Base-by-base conservation (phyloP, 2,113 vertebrate genomes). In the Notothenia coriiceps region DNA sequence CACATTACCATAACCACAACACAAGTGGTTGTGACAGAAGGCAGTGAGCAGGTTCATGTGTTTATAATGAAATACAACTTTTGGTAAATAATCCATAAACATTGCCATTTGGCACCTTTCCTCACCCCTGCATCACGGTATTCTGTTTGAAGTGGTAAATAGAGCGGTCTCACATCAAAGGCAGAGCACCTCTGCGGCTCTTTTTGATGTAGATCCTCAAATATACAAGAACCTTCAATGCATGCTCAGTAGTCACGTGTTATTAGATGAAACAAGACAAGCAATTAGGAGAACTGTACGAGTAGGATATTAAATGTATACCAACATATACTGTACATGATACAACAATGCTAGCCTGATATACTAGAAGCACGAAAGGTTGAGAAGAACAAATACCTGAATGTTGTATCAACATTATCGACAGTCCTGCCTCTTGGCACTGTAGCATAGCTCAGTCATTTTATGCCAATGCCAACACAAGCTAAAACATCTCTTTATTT, bases 131-230 rank as follows among this genome's bases (percentile, higher is more conserved):
- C 65, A 63, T 88, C 75, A 22, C 40, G 3, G 33, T 71, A 92
- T 86, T 90, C 86, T 85, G 87, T 93, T 91, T 89, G 87, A 93
- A 89, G 89, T 86, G 74, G n/a, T 71, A 56, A 82, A 79, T 80
- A 57, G 82, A 73, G 73, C 84, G 70, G 80, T 72, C 61, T 83
- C 52, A 77, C 85, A 86, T 92, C 82, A 90, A 91, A 90, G 86
- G 50, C 66, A 11, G 17, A 2, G 9, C 73, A 74, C 43, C 43
- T 62, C 17, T 5, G 22, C 35, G 13, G 15, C 52, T 71, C 61
- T 82, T 88, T 87, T 82, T 87, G 66, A 91, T 91, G 80, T 74
- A 67, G 62, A 79, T 72, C 62, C 71, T 85, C 49, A 52, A 78
- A 84, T 72, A 89, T 79, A 62, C 43, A 44, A 73, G 52, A 35